These are phyloP conservation scores for Halotydeus destructor DNA, from an alignment of 1,140 invertebrate genomes.

Conservation along the genomic window DNA sequence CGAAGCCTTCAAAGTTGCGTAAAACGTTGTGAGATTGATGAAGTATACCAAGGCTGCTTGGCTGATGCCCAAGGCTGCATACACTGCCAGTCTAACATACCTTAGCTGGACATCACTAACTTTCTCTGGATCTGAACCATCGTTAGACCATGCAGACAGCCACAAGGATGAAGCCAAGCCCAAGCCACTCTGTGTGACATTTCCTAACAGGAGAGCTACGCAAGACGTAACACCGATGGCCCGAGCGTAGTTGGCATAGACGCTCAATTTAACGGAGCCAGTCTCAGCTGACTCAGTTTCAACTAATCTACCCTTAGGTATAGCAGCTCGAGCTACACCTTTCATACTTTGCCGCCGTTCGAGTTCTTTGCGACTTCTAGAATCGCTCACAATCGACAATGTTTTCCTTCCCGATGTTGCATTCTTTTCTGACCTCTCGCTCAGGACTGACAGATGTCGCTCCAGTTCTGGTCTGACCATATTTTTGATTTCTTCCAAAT, in stretches of 20 bases:
- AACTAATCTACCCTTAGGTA: slow-evolving; percentile 20
- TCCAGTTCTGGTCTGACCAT: background rate
- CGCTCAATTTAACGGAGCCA: slow-evolving; percentile 14
- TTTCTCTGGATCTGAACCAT: slow-evolving; percentile 16
- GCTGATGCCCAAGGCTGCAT: slow-evolving; percentile 58
- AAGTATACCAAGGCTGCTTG: slow-evolving; percentile 34
- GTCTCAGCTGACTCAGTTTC: slow-evolving; percentile 1
- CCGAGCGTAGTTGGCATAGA: slow-evolving; percentile 19
- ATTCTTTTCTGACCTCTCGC: background rate
- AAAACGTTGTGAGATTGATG: too few species aligned
- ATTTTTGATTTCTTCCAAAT: slow-evolving; percentile 1
- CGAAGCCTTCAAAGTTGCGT: slow-evolving; percentile 5
- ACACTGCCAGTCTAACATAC: slow-evolving; percentile 65
- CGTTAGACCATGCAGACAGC: slow-evolving; percentile 25
- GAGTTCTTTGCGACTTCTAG: background rate
- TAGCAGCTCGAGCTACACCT: background rate
- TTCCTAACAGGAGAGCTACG: slow-evolving; percentile 11
- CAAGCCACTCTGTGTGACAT: slow-evolving; percentile 18
- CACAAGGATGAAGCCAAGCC: slow-evolving; percentile 22
- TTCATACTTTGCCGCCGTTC: background rate
- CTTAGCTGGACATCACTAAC: slow-evolving; percentile 31
- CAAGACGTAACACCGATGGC: slow-evolving; percentile 4
- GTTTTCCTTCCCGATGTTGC: background rate
- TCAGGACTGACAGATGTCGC: background rate
- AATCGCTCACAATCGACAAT: background rate